These are phyloP conservation scores for Xestia ashworthii DNA, from an alignment of 2,888 invertebrate genomes.

Conservation along the genomic window DNA sequence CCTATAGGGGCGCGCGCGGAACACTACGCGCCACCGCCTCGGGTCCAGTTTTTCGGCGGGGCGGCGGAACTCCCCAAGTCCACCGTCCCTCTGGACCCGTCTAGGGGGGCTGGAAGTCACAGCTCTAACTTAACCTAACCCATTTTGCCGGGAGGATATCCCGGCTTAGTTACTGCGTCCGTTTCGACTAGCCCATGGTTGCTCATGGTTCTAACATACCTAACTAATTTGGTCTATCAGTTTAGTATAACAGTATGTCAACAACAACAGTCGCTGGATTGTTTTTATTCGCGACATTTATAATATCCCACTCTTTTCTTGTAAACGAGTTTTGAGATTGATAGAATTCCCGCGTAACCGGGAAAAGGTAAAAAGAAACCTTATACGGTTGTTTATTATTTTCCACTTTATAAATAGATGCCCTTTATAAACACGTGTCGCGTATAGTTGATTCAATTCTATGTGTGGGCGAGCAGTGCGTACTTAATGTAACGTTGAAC, in stretches of 20 bases:
- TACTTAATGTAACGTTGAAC: background rate
- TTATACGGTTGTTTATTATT: background rate
- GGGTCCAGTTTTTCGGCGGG: too few species aligned
- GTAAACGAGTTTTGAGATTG: background rate
- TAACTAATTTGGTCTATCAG: background rate
- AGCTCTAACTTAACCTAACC: background rate
- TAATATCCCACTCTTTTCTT: background rate
- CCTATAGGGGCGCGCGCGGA: too few species aligned
- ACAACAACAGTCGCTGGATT: background rate
- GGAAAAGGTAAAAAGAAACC: too few species aligned
- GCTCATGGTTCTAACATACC: background rate
- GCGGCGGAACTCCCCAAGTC: too few species aligned
- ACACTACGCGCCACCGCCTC: too few species aligned
- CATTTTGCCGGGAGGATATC: background rate
- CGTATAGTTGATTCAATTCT: background rate
- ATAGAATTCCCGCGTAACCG: background rate
- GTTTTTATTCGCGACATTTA: background rate
- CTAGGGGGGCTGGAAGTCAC: too few species aligned
- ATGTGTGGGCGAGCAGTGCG: constrained; percentile 4
- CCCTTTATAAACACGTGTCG: constrained; percentile 8
- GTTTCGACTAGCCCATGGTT: background rate
- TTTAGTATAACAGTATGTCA: background rate
- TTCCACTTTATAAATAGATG: constrained; percentile 6
- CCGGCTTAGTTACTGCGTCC: background rate
- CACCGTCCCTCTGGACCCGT: too few species aligned